Evolutionary conservation across 1,140 invertebrate genomes (phyloP), one percentile per base, ranked within the genome.

Genomic region (Babylonia areolata): DNA sequence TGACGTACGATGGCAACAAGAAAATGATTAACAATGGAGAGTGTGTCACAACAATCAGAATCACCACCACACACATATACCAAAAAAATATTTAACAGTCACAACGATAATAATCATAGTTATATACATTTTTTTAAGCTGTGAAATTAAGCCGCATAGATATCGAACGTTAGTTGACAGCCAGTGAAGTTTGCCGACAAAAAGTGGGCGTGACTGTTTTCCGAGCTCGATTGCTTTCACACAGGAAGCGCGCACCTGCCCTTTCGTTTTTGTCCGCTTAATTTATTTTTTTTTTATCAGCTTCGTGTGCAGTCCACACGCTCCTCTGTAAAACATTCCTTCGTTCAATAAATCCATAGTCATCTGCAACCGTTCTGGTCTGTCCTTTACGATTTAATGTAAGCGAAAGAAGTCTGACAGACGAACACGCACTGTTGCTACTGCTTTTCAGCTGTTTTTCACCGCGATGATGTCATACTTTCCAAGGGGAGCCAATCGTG

Each of bases 381-480:
- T 17, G 46, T 51, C 46, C 46, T 35, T 33, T 20, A 69, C 0
- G 37, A 42, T 12, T 54, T n/a, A 51, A 39, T 35, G 11, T n/a
- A 77, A 73, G n/a, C 51, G 11, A 58, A 58, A 40, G 23, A 31
- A 33, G 81, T 17, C 58, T 81, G 79, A 64, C 40, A 5, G 3
- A n/a, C 17, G 75, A 73, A 83, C 58, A 81, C 58, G 51, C 40
- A 80, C 46, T 85, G 85, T 85, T 85, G 78, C 85, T 42, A 86
- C 85, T 86, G 69, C 75, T 83, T 86, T 81, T 42, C 88, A 89
- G 86, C 88, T 89, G 88, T 87, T 87, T n/a, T 85, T 81, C 81
- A 85, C 46, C 69, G 79, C 64, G 83, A 90, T 93, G 92, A 93
- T 92, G 91, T 93, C 92, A 93, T 93, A 86, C 85, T 78, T 87